phyloP scores from a whole-genome alignment of 1,140 invertebrate species.

The Neodiprion virginianus region DNA sequence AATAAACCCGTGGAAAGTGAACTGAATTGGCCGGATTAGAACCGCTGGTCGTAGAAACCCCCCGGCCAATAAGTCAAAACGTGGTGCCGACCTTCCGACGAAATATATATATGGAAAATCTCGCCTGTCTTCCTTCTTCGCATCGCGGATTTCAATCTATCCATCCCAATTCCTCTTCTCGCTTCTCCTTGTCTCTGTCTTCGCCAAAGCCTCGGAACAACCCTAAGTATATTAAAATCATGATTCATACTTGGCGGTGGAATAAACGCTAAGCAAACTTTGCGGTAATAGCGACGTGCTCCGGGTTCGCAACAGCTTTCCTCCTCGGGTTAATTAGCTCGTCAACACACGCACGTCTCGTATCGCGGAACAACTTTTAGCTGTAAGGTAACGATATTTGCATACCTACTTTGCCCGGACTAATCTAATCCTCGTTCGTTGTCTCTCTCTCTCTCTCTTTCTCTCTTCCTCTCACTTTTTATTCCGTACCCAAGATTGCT shows the following conservation, averaged over 20 bases:
- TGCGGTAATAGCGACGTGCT: neutral
- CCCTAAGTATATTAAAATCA: conserved; percentile 4
- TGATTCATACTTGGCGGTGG: neutral
- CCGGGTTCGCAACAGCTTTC: neutral
- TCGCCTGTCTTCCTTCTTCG: neutral
- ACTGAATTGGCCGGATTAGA: neutral
- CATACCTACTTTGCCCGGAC: too few relatives aligned
- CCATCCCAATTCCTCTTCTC: too few relatives aligned
- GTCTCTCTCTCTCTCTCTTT: too few relatives aligned
- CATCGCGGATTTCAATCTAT: neutral
- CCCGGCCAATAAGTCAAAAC: conserved; percentile 1
- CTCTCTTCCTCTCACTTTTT: too few relatives aligned
- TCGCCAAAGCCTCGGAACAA: neutral
- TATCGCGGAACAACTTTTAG: neutral
- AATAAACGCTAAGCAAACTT: neutral
- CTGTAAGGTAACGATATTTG: too few relatives aligned
- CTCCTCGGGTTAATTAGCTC: neutral
- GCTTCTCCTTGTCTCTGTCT: neutral
- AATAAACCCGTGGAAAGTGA: conserved; percentile 3
- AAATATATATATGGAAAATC: neutral
- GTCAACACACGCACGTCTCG: neutral
- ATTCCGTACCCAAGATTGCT: too few relatives aligned
- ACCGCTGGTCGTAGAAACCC: neutral
- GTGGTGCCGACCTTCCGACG: neutral
- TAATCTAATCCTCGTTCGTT: too few relatives aligned